Base-by-base conservation (phyloP, 2,113 vertebrate genomes). In the Anhinga rufa region DNA sequence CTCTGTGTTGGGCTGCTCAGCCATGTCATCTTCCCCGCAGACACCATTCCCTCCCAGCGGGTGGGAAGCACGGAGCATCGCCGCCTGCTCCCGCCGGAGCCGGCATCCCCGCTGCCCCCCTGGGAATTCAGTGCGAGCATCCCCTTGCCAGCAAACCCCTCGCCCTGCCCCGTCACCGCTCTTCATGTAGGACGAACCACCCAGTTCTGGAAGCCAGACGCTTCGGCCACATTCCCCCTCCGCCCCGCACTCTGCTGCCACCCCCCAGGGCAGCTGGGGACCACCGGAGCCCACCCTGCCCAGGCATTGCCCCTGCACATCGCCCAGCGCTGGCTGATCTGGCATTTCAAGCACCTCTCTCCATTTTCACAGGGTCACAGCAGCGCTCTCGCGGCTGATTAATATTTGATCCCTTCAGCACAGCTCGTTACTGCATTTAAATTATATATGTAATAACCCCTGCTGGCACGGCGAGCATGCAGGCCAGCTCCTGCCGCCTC, bases 371-470 rank as follows among this genome's bases (percentile, higher is more conserved):
- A 60, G 90, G 96, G 95, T 96, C 96, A 95, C 90, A 96, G 94
- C 84, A 48, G 81, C 46, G 11, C 51, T 90, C 79, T 95, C 70
- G 79, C 21, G 14, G 86, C 95, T 97, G 95, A 98, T 98, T 97
- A 97, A 98, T 98, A 97, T 98, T 98, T 98, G 92, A 97, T 97
- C 91, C 97, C 88, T 95, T 94, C 81, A 97, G 96, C 95, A 90
- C 92, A 95, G 96, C 97, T 97, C 60, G 90, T 98, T 98, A 97
- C 97, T 93, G 90, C 92, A 86, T 95, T 83, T 97, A 97, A 98
- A 98, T 97, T 95, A 97, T 97, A 94, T 96, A 96, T 97, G 92
- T 89, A 77, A 94, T 76, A 94, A 78, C 82, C 88, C 72, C 96
- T 38, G 5, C 57, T 38, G 93, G 96, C 97, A 94, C 2, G 17